Conservation (phyloP, 2,888 invertebrate species). For the Rhorus exstirpatorius region DNA sequence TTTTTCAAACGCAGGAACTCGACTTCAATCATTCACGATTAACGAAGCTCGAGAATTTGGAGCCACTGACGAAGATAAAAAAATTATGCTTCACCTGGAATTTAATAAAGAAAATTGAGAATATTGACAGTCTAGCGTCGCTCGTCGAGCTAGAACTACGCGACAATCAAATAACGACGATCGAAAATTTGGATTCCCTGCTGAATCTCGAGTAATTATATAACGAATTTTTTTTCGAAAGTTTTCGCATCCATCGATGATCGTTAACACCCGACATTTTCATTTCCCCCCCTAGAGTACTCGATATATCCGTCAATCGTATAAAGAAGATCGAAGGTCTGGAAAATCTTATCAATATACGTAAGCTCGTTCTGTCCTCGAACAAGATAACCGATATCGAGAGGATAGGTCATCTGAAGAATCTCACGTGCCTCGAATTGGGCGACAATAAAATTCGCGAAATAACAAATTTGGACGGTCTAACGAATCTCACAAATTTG, state of each 20-base stretch:
- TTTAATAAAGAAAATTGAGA: conserved; percentile 97
- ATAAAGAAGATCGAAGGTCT: conserved; percentile 95
- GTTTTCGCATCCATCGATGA: too few relatives aligned
- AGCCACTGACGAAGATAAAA: conserved; percentile 91
- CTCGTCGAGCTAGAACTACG: conserved; percentile 97
- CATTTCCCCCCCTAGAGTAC: conserved; percentile 89
- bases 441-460: conserved; percentile 97
- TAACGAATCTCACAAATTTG: conserved; percentile 92
- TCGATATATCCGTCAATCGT: conserved; percentile 98
- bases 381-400: conserved; percentile 96
- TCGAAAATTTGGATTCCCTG: conserved; percentile 95
- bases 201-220: conserved; percentile 96
- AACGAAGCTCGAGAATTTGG: conserved; percentile 94
- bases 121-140: conserved; percentile 91
- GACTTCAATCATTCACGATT: conserved; percentile 97
- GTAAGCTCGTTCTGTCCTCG: conserved; percentile 95
- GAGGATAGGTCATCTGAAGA: conserved; percentile 93
- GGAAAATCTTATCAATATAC: conserved; percentile 91
- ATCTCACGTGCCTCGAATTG: conserved; percentile 94
- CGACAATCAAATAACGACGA: conserved; percentile 97
- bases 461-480: conserved; percentile 94
- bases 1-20: conserved; percentile 87
- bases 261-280: too few relatives aligned
- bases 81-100: conserved; percentile 97
- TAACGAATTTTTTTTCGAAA: conserved; percentile 1